phyloP scores from a whole-genome alignment of 2,888 invertebrate species.

The Drosophila kokeensis region DNA sequence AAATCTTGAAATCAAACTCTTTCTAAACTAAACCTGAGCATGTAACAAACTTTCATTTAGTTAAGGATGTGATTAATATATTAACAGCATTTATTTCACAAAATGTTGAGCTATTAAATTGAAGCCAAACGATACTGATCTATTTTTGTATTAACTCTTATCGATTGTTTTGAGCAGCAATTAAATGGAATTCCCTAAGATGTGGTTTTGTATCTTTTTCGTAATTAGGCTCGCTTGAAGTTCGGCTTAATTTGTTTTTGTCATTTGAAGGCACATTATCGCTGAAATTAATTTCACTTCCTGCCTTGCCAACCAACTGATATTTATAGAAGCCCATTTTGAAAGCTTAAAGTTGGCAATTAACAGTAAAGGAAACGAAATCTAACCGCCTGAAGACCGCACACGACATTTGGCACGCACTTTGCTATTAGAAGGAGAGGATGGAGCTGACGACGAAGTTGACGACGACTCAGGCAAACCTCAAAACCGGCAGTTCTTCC shows the following conservation, averaged over 20 bases:
- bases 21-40: neutral
- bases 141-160: neutral
- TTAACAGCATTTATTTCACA: neutral
- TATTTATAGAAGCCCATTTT: constrained; percentile 4
- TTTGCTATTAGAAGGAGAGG: constrained; percentile 58
- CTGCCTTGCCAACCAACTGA: constrained; percentile 8
- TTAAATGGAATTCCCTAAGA: neutral
- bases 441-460: constrained; percentile 21
- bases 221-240: neutral
- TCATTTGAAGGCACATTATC: constrained; percentile 21
- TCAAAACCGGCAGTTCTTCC: constrained; percentile 48
- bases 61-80: neutral
- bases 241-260: neutral
- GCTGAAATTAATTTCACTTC: constrained; percentile 26
- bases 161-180: neutral
- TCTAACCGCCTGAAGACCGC: constrained; percentile 40
- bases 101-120: neutral
- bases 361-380: constrained; percentile 53
- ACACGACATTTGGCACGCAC: constrained; percentile 59
- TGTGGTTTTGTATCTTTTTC: neutral
- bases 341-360: constrained; percentile 65
- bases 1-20: neutral
- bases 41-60: neutral
- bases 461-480: constrained; percentile 48
- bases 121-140: neutral